A percentile compares a stretch with the other conserved stretches of the same genome.
phyloP scores from a whole-genome alignment of 2,797 vertebrate genomes.

The Pangasius larnaudii region DNA sequence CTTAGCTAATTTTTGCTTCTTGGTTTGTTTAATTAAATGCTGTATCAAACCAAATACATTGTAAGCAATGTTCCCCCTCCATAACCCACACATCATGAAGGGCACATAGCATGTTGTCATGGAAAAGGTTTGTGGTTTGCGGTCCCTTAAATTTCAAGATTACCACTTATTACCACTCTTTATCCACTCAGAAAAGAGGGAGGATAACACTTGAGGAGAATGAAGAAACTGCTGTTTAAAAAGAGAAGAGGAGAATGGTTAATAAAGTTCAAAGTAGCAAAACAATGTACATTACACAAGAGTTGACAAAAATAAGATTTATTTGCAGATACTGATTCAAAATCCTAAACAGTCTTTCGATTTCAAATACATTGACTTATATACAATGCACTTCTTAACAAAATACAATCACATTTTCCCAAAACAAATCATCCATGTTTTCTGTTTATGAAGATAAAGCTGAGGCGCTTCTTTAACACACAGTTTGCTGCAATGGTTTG shows the following conservation, averaged over 20 bases:
- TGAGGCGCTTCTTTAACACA: constrained; percentile 10
- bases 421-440: constrained; percentile 47
- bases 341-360: constrained; percentile 61
- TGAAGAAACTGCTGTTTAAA: constrained; percentile 79
- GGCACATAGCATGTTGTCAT: neutral
- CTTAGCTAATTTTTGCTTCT: neutral
- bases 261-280: constrained; percentile 72
- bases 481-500: constrained; percentile 54
- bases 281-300: constrained; percentile 64
- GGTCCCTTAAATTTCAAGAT: constrained; percentile 16
- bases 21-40: neutral
- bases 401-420: constrained; percentile 60
- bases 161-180: constrained; percentile 72
- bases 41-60: neutral
- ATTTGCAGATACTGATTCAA: constrained; percentile 69
- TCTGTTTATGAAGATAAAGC: constrained; percentile 20
- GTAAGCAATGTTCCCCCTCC: neutral
- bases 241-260: constrained; percentile 78
- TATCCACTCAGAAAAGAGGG: constrained; percentile 76
- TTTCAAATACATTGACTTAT: constrained; percentile 45
- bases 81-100: neutral
- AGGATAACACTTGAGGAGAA: constrained; percentile 75
- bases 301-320: constrained; percentile 75
- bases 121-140: neutral
- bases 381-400: constrained; percentile 61